A percentile compares a stretch with the other conserved stretches of the same genome.
phyloP scores from a whole-genome alignment of 2,113 vertebrate genomes.

The Pseudonaja textilis region DNA sequence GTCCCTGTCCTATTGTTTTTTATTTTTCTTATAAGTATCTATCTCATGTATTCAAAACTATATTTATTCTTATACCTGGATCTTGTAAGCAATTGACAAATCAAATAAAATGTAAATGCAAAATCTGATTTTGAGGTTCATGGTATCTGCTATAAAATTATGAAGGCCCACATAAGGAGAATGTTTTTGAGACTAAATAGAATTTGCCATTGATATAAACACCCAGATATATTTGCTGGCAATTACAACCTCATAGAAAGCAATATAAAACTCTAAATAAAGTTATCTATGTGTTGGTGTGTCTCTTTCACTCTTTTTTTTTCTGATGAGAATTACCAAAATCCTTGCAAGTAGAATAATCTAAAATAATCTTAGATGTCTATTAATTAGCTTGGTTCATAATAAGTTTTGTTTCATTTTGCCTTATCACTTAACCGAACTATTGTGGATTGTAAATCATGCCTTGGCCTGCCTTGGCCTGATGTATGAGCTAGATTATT shows the following conservation, averaged over 20 bases:
- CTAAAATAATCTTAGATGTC: background rate
- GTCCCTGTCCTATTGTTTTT: no score
- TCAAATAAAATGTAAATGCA: no score
- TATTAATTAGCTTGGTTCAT: background rate
- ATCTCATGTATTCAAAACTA: no score
- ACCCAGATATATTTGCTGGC: background rate
- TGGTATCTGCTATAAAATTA: background rate
- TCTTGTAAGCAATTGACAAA: no score
- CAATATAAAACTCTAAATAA: background rate
- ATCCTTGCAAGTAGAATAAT: background rate
- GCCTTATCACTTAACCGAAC: background rate
- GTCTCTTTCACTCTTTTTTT: background rate
- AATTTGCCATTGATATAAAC: background rate
- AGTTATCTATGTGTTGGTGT: background rate
- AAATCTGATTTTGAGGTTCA: background rate
- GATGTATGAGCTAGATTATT: background rate
- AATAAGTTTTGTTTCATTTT: background rate
- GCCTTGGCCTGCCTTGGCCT: background rate
- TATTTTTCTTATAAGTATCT: no score
- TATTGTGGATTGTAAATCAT: background rate
- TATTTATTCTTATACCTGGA: no score
- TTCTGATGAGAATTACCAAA: no score
- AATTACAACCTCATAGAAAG: background rate
- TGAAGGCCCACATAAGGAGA: background rate
- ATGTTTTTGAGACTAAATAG: background rate